Evolutionary conservation across 2,888 invertebrate species (phyloP), one percentile per base, ranked within the genome.

Genomic region (Mythimna lalbum): DNA sequence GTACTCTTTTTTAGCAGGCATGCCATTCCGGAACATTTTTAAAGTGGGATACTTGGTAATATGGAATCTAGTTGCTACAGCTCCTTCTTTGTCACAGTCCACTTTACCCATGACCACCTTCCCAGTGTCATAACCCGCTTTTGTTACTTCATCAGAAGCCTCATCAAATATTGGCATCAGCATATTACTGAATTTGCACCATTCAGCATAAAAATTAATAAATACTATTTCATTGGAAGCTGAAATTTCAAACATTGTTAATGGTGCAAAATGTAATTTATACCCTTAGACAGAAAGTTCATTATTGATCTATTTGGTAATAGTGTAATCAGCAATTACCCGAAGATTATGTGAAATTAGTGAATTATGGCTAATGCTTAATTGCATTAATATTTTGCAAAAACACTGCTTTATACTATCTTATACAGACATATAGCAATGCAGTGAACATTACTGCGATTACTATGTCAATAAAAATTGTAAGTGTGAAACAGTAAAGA

Each of bases 191-290:
- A 99, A 99, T 89, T 98, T 97, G 96, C 99, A 99, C 99, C 99
- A 99, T 91, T 99, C 99, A 43, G 99, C 99, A 96, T 99, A 99
- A 95, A 99, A 99, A 96, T 99, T 99, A 78, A 99, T 97, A 94
- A 99, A 98, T 77, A 99, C 99, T 93, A 99, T 96, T 96, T 99
- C 99, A 97, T 99, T 98, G 75, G 98, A 97, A 77, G 98, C 99
- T 99, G 97, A 80, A 98, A 97, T 27, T 21, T 60, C 39, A 73
- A 85, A 74, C 12, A 76, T 72, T 85, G 82, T 86, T 86, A 75
- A 33, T 72, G 47, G 64, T 63, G 64, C 53, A 64, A 69, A 47
- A 67, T 66, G 52, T 63, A 10, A 60, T 69, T 47, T 39, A 14
- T 2, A 31, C 47, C 4, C 7, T 23, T n/a, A 39, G 33, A 71